phyloP scores from a whole-genome alignment of 64 coral and sea anemone species.

The Orbicella faveolata region DNA sequence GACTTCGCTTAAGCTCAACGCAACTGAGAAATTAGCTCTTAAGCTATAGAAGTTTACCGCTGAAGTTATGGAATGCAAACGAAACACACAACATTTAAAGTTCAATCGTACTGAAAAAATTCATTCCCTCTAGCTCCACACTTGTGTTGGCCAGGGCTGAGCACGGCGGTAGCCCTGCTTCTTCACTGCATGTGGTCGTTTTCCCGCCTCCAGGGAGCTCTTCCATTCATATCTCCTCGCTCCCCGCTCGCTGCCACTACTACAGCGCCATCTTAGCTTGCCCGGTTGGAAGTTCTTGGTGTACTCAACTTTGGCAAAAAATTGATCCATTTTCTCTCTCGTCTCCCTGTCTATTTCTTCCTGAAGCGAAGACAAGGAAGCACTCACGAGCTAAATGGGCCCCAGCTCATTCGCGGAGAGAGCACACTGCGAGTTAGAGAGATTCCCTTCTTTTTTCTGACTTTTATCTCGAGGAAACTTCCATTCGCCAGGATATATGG shows the following conservation, averaged over 20 bases:
- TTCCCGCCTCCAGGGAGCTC: background rate
- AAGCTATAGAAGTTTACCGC: too few relatives aligned
- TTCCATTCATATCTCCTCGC: background rate
- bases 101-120: background rate
- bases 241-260: background rate
- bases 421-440: background rate
- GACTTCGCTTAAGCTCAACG: too few relatives aligned
- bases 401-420: background rate
- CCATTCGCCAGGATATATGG: too few relatives aligned
- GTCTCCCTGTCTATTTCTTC: slow-evolving; percentile 44
- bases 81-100: background rate
- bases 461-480: too few relatives aligned
- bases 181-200: background rate
- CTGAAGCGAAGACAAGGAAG: background rate
- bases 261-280: background rate
- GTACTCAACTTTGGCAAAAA: slow-evolving; percentile 45
- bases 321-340: slow-evolving; percentile 58
- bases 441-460: background rate
- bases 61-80: background rate
- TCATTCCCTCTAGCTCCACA: slow-evolving; percentile 35
- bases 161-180: slow-evolving; percentile 40
- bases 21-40: too few relatives aligned
- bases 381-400: background rate
- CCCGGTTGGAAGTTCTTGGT: slow-evolving; percentile 22
- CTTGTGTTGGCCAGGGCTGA: slow-evolving; percentile 57